Evolutionary conservation across 2,888 invertebrate genomes (phyloP).

Genomic region (Drosophila kanekoi): DNA sequence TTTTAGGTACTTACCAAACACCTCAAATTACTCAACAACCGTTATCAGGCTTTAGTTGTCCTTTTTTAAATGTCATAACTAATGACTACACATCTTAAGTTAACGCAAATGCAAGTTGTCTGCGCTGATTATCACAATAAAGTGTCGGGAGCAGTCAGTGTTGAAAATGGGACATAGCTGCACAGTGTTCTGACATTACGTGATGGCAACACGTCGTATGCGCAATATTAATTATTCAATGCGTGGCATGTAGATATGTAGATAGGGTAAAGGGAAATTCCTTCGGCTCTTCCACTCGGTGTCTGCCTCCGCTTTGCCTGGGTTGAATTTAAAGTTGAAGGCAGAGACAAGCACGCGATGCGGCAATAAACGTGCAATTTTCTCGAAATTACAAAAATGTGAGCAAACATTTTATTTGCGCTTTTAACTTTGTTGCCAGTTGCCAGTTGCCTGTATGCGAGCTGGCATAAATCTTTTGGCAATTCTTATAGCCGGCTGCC

Average conservation of each 20-base stretch:
- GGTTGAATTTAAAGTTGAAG: slow-evolving; percentile 56
- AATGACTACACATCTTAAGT: slow-evolving; percentile 2
- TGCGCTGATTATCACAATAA: slow-evolving; percentile 56
- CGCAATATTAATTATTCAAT: slow-evolving; percentile 76
- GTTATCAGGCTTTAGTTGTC: too few relatives aligned
- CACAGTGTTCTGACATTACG: slow-evolving; percentile 45
- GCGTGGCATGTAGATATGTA: slow-evolving; percentile 8
- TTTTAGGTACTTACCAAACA: too few relatives aligned
- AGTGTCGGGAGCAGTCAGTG: slow-evolving; percentile 22
- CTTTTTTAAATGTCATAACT: not conserved
- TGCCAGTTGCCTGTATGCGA: slow-evolving; percentile 16
- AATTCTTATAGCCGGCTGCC: slow-evolving; percentile 56
- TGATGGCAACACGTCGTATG: slow-evolving; percentile 68
- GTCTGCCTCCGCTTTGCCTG: slow-evolving; percentile 6
- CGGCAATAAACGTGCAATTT: slow-evolving; percentile 74
- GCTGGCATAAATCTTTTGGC: slow-evolving; percentile 70
- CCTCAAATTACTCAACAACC: too few relatives aligned
- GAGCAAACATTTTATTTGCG: slow-evolving; percentile 76
- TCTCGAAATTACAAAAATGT: slow-evolving; percentile 77
- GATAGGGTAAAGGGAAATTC: slow-evolving; percentile 5
- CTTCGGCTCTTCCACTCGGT: not conserved
- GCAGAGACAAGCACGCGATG: slow-evolving; percentile 50
- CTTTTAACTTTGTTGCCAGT: slow-evolving; percentile 61
- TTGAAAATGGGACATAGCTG: slow-evolving; percentile 26
- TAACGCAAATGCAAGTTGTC: slow-evolving; percentile 27